Evolutionary conservation across 2,113 vertebrate species (phyloP).

Genomic region (Phyllopteryx taeniolatus): DNA sequence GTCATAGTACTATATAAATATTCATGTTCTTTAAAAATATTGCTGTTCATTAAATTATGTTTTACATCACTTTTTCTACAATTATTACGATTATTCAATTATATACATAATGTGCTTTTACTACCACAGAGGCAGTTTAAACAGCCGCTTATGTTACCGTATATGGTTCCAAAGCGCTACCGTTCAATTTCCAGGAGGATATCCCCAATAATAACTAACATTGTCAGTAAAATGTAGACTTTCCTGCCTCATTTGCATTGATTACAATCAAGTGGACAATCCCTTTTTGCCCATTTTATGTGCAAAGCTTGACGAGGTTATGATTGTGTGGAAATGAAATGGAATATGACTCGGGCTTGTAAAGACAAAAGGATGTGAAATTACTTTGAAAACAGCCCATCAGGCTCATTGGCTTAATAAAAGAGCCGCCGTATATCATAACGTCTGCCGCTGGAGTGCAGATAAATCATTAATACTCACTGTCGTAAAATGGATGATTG

Average conservation of each 20-base stretch:
- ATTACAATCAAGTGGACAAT: neutral
- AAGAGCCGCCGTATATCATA: neutral
- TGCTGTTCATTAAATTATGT: neutral
- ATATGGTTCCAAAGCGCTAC: neutral
- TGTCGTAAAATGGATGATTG: conserved; percentile 1
- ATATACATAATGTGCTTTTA: neutral
- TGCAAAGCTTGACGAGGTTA: neutral
- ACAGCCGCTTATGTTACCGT: neutral
- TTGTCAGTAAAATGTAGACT: neutral
- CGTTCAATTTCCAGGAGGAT: no score
- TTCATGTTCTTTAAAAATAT: neutral
- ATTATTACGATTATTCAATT: neutral
- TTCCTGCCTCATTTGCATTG: neutral
- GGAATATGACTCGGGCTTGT: neutral
- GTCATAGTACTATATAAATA: neutral
- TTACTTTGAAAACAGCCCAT: neutral
- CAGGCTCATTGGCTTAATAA: conserved; percentile 7
- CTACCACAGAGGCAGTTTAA: neutral
- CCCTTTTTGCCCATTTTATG: neutral
- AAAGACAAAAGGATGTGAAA: conserved; percentile 6
- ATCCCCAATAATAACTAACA: neutral
- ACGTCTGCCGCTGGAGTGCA: neutral
- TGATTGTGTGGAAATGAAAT: neutral
- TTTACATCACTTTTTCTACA: neutral
- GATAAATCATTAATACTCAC: conserved; percentile 2